These are phyloP conservation scores for Xenopus laevis DNA, from an alignment of 2,113 vertebrate species.

Conservation along the genomic window DNA sequence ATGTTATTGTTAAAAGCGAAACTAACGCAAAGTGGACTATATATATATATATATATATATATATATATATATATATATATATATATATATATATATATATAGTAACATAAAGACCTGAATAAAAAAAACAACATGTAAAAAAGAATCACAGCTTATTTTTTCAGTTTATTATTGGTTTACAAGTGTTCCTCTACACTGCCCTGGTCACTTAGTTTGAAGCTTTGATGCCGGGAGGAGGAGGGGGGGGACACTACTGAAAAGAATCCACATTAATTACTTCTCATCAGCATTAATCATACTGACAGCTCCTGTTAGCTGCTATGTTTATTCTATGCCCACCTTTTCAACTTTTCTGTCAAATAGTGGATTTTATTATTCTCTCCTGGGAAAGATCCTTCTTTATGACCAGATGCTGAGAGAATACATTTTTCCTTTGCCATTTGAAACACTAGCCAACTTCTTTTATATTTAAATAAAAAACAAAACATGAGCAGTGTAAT, in stretches of 20 bases:
- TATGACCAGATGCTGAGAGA: constrained; percentile 53
- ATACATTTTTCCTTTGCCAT: neutral
- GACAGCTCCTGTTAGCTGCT: constrained; percentile 56
- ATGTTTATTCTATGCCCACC: constrained; percentile 60
- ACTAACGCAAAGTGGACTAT: too few species aligned
- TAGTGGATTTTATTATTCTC: constrained; percentile 47
- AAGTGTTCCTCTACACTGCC: constrained; percentile 11
- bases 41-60: too few species aligned
- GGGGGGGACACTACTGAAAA: constrained; percentile 50
- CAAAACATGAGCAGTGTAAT: constrained; percentile 43
- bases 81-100: too few species aligned
- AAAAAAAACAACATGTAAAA: too few species aligned
- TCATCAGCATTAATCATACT: constrained; percentile 62
- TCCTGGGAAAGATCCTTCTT: constrained; percentile 53
- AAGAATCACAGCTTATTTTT: neutral
- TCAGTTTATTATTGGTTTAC: neutral
- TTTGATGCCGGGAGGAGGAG: constrained; percentile 24
- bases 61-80: too few species aligned
- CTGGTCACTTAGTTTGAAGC: constrained; percentile 41
- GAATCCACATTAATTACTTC: constrained; percentile 59
- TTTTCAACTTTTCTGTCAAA: constrained; percentile 58
- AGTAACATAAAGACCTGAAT: too few species aligned
- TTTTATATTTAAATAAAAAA: constrained; percentile 42
- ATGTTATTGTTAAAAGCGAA: too few species aligned
- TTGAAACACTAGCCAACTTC: constrained; percentile 5